Conservation (phyloP, 2,113 vertebrate genomes). For the Mormyrus iriodes region DNA sequence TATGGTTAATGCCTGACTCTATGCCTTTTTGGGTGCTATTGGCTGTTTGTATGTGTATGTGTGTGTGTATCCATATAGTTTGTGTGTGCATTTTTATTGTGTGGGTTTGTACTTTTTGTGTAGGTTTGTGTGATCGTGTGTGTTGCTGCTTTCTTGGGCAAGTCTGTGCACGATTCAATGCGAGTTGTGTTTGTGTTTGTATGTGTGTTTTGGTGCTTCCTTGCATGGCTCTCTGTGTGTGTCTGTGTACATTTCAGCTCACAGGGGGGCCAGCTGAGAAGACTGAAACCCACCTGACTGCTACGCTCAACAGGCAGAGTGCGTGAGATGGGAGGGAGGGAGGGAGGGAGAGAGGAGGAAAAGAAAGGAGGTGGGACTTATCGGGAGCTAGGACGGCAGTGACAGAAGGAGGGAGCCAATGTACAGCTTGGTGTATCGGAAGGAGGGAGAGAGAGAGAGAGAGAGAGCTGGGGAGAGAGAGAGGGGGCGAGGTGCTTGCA, state of each 20-base stretch:
- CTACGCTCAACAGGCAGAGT: background rate
- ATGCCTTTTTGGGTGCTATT: background rate
- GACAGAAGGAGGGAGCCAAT: slow-evolving; percentile 57
- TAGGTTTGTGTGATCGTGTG: background rate
- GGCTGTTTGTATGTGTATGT: background rate
- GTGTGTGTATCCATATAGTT: background rate
- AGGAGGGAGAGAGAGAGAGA: slow-evolving; percentile 33
- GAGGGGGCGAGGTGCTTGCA: slow-evolving; percentile 45
- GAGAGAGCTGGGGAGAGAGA: slow-evolving; percentile 37
- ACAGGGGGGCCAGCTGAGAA: background rate
- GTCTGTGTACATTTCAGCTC: background rate
- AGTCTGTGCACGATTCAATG: background rate
- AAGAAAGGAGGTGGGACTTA: slow-evolving; percentile 11
- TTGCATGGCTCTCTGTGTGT: background rate
- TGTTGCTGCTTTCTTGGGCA: background rate
- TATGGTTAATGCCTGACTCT: background rate
- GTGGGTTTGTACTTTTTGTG: background rate
- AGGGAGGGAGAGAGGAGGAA: slow-evolving; percentile 4
- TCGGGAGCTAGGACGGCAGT: slow-evolving; percentile 18
- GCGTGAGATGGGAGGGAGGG: slow-evolving; percentile 11
- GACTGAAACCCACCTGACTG: background rate
- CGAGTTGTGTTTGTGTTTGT: background rate
- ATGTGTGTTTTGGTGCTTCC: background rate
- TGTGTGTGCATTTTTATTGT: background rate
- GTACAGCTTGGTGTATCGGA: slow-evolving; percentile 58